Conservation (phyloP, 1,140 invertebrate species). For the Caenorhabditis remanei region DNA sequence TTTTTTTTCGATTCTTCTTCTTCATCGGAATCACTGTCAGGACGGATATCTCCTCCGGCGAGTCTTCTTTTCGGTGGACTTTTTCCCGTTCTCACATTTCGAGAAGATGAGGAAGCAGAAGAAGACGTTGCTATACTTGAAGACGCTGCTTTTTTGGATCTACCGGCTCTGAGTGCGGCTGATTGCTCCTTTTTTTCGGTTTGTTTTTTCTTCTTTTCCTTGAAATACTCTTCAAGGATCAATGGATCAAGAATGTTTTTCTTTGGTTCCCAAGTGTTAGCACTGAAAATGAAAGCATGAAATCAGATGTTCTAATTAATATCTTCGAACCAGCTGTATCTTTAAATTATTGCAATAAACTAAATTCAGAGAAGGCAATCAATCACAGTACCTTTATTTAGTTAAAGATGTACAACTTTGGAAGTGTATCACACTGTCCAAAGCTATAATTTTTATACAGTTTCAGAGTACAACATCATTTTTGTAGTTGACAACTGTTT, state of each 20-base stretch:
- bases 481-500: too few relatives aligned
- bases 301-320: not conserved
- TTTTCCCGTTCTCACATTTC: not conserved
- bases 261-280: conserved; percentile 60
- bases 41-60: conserved; percentile 58
- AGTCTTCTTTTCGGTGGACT: conserved; percentile 46
- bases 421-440: too few relatives aligned
- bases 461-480: too few relatives aligned
- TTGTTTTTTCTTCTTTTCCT: not conserved
- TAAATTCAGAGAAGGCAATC: too few relatives aligned
- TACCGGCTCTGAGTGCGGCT: not conserved
- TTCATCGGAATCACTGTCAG: conserved; percentile 53
- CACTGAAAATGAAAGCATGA: conserved; percentile 14
- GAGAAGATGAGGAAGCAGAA: not conserved
- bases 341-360: too few relatives aligned
- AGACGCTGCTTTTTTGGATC: not conserved
- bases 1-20: not conserved
- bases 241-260: conserved; percentile 50
- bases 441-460: too few relatives aligned
- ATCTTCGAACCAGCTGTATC: not conserved
- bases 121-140: not conserved
- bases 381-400: too few relatives aligned
- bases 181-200: not conserved
- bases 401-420: too few relatives aligned
- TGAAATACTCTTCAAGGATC: not conserved